A percentile compares a stretch with the other conserved stretches of the same genome.
phyloP scores from a whole-genome alignment of 2,113 vertebrate genomes.

The Periophthalmodon schlosseri region DNA sequence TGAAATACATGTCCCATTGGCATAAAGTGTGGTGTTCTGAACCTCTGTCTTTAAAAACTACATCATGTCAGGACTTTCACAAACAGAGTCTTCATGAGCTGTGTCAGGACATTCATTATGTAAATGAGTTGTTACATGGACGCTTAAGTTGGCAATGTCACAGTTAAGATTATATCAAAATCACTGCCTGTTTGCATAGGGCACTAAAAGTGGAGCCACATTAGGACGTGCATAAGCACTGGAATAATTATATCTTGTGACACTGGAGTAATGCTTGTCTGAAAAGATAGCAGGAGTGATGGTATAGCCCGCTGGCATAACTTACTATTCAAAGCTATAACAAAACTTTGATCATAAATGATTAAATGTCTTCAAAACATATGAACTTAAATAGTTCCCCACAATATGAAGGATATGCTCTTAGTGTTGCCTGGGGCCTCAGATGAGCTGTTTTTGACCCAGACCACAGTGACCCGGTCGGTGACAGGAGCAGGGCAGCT shows the following conservation, averaged over 20 bases:
- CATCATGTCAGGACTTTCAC: conserved; percentile 9
- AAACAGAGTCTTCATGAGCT: conserved; percentile 40
- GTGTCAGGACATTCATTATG: conserved; percentile 43
- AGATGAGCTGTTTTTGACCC: conserved; percentile 62
- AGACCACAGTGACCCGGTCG: conserved; percentile 57
- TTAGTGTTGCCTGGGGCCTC: conserved; percentile 22
- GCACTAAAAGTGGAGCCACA: conserved; percentile 26
- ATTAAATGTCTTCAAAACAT: conserved; percentile 1
- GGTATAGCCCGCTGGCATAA: not conserved
- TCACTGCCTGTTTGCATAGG: conserved; percentile 43
- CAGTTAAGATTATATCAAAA: conserved; percentile 60
- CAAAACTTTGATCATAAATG: too few relatives aligned
- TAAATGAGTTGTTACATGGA: conserved; percentile 37
- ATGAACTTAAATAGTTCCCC: conserved; percentile 11
- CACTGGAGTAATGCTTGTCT: conserved; percentile 41
- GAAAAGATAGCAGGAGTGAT: not conserved
- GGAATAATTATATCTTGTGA: conserved; percentile 54
- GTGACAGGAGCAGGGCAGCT: conserved; percentile 53
- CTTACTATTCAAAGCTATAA: too few relatives aligned
- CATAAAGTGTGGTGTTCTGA: not conserved
- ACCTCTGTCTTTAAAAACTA: conserved; percentile 22
- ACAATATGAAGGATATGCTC: conserved; percentile 28
- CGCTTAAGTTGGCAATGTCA: conserved; percentile 43
- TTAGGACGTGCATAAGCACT: conserved; percentile 44
- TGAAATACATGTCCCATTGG: not conserved